Conservation (phyloP, 2,888 invertebrate species). For the Phoronis australis region DNA sequence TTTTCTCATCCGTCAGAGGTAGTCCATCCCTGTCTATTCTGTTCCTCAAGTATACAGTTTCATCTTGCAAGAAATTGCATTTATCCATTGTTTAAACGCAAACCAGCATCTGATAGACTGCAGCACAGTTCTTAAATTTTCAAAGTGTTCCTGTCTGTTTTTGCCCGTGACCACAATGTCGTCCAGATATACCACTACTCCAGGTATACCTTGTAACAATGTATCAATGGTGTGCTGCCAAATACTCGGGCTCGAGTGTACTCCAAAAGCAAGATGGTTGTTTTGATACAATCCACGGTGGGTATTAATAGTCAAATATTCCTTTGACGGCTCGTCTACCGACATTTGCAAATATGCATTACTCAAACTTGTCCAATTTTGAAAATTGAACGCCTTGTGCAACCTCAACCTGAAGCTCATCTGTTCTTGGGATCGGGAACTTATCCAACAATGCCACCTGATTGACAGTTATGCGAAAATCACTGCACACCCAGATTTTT, state of each 20-base stretch:
- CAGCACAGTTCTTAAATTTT: background rate
- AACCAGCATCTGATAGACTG: background rate
- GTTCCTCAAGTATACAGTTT: slow-evolving; percentile 4
- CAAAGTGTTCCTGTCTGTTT: slow-evolving; percentile 3
- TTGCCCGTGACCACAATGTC: too few species aligned
- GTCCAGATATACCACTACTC: slow-evolving; percentile 4
- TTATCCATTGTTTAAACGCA: background rate
- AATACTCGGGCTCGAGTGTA: too few species aligned
- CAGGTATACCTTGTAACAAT: background rate
- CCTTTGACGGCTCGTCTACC: too few species aligned
- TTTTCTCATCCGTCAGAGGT: too few species aligned
- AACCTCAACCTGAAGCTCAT: slow-evolving; percentile 20
- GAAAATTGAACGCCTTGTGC: slow-evolving; percentile 1
- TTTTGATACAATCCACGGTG: too few species aligned
- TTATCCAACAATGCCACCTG: slow-evolving; percentile 1
- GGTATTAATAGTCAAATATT: too few species aligned
- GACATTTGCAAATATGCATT: too few species aligned
- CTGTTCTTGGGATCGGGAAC: slow-evolving; percentile 23
- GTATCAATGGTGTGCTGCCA: too few species aligned
- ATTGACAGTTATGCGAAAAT: slow-evolving; percentile 15
- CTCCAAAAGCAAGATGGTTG: too few species aligned
- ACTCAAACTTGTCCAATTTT: too few species aligned
- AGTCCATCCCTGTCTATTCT: background rate
- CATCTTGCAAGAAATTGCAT: slow-evolving; percentile 1
- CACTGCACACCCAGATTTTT: slow-evolving; percentile 14